Evolutionary conservation across 2,113 vertebrate genomes (phyloP).

Genomic region (Amblyopsis rosae): DNA sequence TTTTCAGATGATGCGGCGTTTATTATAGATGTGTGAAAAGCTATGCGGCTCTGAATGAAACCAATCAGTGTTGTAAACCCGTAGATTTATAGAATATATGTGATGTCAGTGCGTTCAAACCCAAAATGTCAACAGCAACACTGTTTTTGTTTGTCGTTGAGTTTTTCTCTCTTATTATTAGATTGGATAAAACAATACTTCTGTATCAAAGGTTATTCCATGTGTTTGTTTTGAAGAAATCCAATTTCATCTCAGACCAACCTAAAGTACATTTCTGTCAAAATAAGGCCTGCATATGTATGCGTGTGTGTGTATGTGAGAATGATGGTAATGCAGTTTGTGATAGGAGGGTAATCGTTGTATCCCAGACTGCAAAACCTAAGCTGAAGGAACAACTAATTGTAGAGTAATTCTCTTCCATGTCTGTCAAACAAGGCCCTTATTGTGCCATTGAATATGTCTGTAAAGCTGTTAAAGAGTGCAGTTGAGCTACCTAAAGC

Average conservation of each 20-base stretch:
- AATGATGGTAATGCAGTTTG: not conserved
- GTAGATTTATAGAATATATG: slow-evolving; percentile 26
- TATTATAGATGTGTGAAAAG: slow-evolving; percentile 33
- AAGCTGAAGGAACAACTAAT: too few relatives aligned
- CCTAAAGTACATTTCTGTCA: not conserved
- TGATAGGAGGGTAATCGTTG: not conserved
- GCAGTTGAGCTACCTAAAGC: too few relatives aligned
- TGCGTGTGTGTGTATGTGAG: not conserved
- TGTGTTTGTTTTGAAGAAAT: not conserved
- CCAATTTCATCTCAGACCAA: not conserved
- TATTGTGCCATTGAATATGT: too few relatives aligned
- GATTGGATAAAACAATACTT: not conserved
- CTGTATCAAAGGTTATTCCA: not conserved
- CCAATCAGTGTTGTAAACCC: slow-evolving; percentile 31
- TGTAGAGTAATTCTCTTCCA: too few relatives aligned
- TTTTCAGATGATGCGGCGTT: slow-evolving; percentile 38
- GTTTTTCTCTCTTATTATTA: slow-evolving; percentile 39
- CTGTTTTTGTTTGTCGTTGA: slow-evolving; percentile 47
- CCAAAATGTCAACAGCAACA: slow-evolving; percentile 53
- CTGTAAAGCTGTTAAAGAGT: too few relatives aligned
- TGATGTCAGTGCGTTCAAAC: slow-evolving; percentile 42
- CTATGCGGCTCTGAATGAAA: slow-evolving; percentile 26
- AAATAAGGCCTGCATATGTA: not conserved
- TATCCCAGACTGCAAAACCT: too few relatives aligned
- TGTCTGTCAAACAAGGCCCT: too few relatives aligned